Conservation (phyloP, 2,888 invertebrate species). For the Dione vanillae region DNA sequence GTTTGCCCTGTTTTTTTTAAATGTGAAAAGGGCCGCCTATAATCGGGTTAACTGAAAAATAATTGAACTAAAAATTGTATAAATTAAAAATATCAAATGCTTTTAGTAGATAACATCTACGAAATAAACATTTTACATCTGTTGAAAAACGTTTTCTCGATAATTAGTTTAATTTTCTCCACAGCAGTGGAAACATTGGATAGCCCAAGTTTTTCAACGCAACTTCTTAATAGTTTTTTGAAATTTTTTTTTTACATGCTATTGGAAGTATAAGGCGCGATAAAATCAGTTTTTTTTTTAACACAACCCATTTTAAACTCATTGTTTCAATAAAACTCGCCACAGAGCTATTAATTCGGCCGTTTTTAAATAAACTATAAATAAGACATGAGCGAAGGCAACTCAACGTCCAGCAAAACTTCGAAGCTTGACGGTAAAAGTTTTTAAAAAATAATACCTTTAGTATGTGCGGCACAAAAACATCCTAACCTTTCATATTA, state of each 20-base stretch:
- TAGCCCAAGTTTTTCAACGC: constrained; percentile 2
- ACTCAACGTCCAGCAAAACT: constrained; percentile 26
- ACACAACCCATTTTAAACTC: constrained; percentile 23
- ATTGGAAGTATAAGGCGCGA: constrained; percentile 18
- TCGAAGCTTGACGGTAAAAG: constrained; percentile 28
- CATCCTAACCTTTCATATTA: constrained; percentile 18
- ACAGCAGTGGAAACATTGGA: constrained; percentile 10
- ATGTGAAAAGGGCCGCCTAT: too few species aligned
- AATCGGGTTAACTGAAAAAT: too few species aligned
- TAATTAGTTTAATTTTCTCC: constrained; percentile 17
- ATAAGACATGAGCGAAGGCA: constrained; percentile 19
- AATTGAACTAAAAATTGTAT: too few species aligned
- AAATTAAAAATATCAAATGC: too few species aligned
- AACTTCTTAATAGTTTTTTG: background rate
- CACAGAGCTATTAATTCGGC: constrained; percentile 25
- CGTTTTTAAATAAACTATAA: constrained; percentile 28
- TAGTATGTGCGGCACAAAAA: constrained; percentile 4
- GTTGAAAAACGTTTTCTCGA: background rate
- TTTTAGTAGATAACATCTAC: too few species aligned
- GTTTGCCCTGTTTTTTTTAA: too few species aligned
- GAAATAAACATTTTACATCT: too few species aligned
- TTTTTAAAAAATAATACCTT: constrained; percentile 28
- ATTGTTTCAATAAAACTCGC: constrained; percentile 26
- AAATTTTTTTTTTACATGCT: constrained; percentile 18
- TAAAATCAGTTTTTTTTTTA: constrained; percentile 30